A percentile compares a stretch with the other conserved stretches of the same genome.
Conservation (phyloP, 2,888 invertebrate species). For the Sinotaia quadrata region DNA sequence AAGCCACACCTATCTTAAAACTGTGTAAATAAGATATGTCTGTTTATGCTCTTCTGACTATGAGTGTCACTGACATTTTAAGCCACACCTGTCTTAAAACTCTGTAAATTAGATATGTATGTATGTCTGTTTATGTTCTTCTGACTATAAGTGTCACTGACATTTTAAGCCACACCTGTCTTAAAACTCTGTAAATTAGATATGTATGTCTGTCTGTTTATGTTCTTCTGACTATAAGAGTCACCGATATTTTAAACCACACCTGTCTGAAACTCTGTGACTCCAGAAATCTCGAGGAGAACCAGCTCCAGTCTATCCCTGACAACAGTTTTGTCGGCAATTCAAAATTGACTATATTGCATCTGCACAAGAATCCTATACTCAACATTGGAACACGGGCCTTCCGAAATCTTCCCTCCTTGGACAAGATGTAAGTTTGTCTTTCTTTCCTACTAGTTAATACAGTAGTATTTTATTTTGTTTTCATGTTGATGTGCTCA, state of each 20-base stretch:
- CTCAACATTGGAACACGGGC: constrained; percentile 80
- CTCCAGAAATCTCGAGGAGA: constrained; percentile 85
- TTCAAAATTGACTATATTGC: constrained; percentile 81
- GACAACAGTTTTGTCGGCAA: constrained; percentile 81
- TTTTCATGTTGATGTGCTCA: too few relatives aligned
- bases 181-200: neutral
- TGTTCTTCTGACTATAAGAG: neutral
- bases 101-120: too few relatives aligned
- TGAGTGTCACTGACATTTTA: too few relatives aligned
- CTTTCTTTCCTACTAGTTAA: neutral
- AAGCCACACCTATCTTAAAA: too few relatives aligned
- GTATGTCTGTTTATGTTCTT: too few relatives aligned
- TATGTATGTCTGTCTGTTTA: neutral
- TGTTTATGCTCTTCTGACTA: too few relatives aligned
- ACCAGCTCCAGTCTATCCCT: constrained; percentile 84
- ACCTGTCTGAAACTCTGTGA: too few relatives aligned
- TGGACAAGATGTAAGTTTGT: constrained; percentile 84
- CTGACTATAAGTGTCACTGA: too few relatives aligned
- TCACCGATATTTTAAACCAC: neutral
- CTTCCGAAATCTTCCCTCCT: constrained; percentile 83
- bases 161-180: neutral
- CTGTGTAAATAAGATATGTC: too few relatives aligned
- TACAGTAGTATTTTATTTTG: too few relatives aligned
- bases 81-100: too few relatives aligned
- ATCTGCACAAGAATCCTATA: constrained; percentile 88